Base-by-base conservation (phyloP, 2,797 vertebrate genomes). In the Orestias chungarensis region DNA sequence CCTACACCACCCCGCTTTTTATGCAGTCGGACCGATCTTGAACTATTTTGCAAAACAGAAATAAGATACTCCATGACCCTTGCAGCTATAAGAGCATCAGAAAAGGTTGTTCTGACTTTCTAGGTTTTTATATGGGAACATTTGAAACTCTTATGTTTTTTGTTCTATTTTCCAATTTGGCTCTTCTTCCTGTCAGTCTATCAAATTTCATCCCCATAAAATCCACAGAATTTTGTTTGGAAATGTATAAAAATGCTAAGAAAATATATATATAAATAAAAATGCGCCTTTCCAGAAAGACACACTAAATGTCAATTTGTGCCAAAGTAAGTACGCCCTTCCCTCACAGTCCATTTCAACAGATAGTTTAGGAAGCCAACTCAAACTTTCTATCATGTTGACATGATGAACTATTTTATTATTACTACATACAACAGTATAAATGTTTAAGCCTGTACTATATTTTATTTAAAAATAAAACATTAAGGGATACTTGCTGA, bases 301-400 rank as follows among this genome's bases (percentile, higher is more conserved):
- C 18, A n/a, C 75, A 46, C 31, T 73, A 9, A 73, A 20, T 31
- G 75, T 74, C 46, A 33, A 40, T n/a, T 43, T 40, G 40, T 40
- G 89, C 86, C 89, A 91, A 89, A 90, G 85, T 64, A 87, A 89
- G 64, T 78, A 72, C 27, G 68, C 8, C 8, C 44, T 76, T 29
- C 49, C 73, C 64, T 80, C 73, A 85, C 42, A 23, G 46, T n/a
- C 75, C 40, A 73, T 75, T 79, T 61, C 84, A 61, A 64, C 70
- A 68, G 81, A 78, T 70, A 57, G 33, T 59, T 1, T 4, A 64
- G 23, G 42, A 76, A 73, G 87, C 84, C 86, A 88, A 80, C 57
- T 73, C 27, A 85, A 88, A 82, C 66, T 27, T n/a, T n/a, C n/a
- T 75, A 71, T 73, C 57, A 75, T 72, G 20, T 70, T 82, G 79